Conservation (phyloP, 2,113 vertebrate genomes). For the Vombatus ursinus region DNA sequence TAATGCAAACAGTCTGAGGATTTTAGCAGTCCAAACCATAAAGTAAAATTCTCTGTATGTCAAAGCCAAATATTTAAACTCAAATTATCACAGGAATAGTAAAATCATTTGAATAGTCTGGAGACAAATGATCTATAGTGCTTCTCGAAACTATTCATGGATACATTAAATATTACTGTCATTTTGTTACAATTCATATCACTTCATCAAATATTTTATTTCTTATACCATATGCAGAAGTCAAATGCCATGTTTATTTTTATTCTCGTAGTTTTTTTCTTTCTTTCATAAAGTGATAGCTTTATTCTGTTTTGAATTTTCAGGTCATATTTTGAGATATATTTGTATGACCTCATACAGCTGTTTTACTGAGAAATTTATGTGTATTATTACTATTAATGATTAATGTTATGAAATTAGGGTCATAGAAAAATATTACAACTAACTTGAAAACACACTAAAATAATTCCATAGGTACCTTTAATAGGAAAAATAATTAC, state of each 20-base stretch:
- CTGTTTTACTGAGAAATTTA: neutral
- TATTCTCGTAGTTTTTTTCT: neutral
- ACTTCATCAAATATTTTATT: neutral
- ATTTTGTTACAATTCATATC: neutral
- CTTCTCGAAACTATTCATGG: neutral
- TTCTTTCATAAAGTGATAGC: neutral
- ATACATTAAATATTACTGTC: neutral
- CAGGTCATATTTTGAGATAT: neutral
- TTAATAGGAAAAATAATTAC: constrained; percentile 41
- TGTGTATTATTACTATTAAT: neutral
- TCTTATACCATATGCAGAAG: neutral
- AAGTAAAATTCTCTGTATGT: neutral
- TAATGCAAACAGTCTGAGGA: neutral
- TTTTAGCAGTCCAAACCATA: neutral
- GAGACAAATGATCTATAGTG: neutral
- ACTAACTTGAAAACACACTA: neutral
- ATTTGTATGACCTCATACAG: neutral
- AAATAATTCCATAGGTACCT: neutral
- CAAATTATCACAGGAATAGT: neutral
- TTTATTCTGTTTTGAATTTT: neutral
- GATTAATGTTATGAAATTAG: neutral
- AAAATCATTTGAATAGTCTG: neutral
- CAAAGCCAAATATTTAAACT: neutral
- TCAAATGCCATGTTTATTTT: neutral
- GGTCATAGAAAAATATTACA: neutral